phyloP scores from a whole-genome alignment of 2,797 vertebrate genomes.

The Phrynocephalus guinanensis region DNA sequence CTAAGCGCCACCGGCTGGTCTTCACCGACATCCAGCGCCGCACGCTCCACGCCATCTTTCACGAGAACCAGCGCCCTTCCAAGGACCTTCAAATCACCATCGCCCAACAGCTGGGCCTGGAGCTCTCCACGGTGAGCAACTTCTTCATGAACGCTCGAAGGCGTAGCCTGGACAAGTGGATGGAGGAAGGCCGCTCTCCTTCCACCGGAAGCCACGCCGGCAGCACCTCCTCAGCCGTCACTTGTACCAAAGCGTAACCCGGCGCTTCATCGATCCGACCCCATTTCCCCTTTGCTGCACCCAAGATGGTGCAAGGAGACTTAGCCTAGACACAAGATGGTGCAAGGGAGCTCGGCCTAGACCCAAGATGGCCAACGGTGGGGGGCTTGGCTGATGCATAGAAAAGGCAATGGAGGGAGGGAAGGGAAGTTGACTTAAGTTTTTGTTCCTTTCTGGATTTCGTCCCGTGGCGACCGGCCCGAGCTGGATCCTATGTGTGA shows the following conservation, averaged over 20 bases:
- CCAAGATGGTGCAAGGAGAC: neutral
- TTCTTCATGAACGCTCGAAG: constrained; percentile 92
- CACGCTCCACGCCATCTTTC: constrained; percentile 87
- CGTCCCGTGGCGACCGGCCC: too few relatives aligned
- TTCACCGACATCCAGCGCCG: constrained; percentile 90
- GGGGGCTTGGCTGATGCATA: neutral
- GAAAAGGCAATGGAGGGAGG: neutral
- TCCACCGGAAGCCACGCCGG: constrained; percentile 76
- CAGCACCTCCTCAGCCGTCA: constrained; percentile 81
- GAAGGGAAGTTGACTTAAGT: neutral
- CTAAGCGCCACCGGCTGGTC: constrained; percentile 87
- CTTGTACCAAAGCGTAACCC: constrained; percentile 86
- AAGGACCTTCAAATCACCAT: constrained; percentile 90
- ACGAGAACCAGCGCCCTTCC: constrained; percentile 87
- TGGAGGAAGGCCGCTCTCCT: constrained; percentile 85
- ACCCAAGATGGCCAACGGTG: neutral
- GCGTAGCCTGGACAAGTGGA: constrained; percentile 88
- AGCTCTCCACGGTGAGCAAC: constrained; percentile 89
- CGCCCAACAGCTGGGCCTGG: constrained; percentile 88
- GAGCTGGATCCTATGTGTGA: neutral
- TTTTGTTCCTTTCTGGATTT: neutral
- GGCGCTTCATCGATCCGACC: neutral
- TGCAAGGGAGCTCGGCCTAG: too few relatives aligned
- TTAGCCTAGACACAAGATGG: neutral
- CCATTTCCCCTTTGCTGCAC: neutral